Percentiles rank a stretch among this genome's conserved stretches.
Conservation (phyloP, 92 coral and sea anemone species). For the Virgularia gustaviana region DNA sequence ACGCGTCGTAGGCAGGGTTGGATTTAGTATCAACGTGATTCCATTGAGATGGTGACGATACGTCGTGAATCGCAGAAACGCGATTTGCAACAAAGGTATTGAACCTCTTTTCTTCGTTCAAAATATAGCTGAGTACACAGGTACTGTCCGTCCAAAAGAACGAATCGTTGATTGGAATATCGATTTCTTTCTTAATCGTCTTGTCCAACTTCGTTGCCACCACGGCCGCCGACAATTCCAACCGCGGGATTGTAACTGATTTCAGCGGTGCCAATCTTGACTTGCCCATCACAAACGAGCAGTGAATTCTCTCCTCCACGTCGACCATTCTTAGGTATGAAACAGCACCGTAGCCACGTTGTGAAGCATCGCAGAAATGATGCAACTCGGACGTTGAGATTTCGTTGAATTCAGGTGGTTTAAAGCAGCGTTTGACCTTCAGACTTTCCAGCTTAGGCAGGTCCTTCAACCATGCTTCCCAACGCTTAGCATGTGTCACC, state of each 20-base stretch:
- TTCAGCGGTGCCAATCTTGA: constrained; percentile 32
- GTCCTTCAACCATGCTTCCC: constrained; percentile 16
- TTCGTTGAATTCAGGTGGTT: constrained; percentile 21
- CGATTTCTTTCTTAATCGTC: constrained; percentile 11
- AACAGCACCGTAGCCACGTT: constrained; percentile 29
- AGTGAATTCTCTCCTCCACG: not conserved
- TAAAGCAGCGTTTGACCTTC: constrained; percentile 9
- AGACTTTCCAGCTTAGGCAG: constrained; percentile 7
- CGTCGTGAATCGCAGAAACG: constrained; percentile 19
- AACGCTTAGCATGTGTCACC: not conserved
- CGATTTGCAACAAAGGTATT: constrained; percentile 21
- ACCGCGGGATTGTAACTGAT: constrained; percentile 22
- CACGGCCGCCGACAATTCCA: constrained; percentile 19
- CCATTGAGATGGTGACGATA: constrained; percentile 24
- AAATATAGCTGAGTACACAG: constrained; percentile 8
- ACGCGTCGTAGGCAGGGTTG: constrained; percentile 22
- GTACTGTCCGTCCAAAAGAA: constrained; percentile 28
- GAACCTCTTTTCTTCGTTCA: constrained; percentile 21
- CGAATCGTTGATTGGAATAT: constrained; percentile 22
- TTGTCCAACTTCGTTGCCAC: constrained; percentile 33
- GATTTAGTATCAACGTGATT: constrained; percentile 26
- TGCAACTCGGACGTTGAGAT: constrained; percentile 5
- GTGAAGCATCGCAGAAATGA: constrained; percentile 22
- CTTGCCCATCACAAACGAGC: constrained; percentile 25
- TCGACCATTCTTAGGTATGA: constrained; percentile 9